A percentile compares a stretch with the other conserved stretches of the same genome.
These are phyloP conservation scores for Varecia variegata DNA, from an alignment of 2,797 vertebrate species.

Conservation along the genomic window DNA sequence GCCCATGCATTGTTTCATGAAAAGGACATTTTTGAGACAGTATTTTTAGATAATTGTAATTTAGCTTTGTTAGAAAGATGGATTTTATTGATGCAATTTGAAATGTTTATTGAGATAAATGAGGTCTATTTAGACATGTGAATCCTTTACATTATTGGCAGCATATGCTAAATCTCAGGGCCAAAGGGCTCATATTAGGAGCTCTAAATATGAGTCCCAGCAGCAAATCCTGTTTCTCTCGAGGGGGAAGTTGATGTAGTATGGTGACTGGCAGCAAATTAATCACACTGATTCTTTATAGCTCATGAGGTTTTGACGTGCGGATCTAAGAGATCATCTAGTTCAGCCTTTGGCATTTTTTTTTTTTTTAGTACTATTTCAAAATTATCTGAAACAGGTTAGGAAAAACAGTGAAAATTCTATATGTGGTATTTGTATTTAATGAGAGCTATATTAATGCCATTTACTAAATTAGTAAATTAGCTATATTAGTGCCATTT, in stretches of 20 bases:
- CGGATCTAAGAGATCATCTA: background rate
- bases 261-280: background rate
- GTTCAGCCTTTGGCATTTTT: background rate
- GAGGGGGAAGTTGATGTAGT: background rate
- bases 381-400: slow-evolving; percentile 32
- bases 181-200: background rate
- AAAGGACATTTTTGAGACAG: background rate
- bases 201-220: background rate
- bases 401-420: slow-evolving; percentile 22
- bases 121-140: background rate
- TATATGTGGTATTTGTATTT: slow-evolving; percentile 65
- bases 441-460: slow-evolving; percentile 70
- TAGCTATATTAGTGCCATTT: no score
- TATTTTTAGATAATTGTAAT: slow-evolving; percentile 38
- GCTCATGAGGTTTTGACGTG: background rate
- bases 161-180: background rate
- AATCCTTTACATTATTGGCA: background rate
- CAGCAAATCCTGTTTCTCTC: background rate
- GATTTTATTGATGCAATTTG: slow-evolving; percentile 5
- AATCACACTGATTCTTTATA: background rate
- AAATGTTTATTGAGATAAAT: background rate
- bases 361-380: background rate
- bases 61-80: background rate
- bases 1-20: background rate
- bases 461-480: slow-evolving; percentile 74